phyloP scores from a whole-genome alignment of 1,140 invertebrate genomes.

The Coelopa frigida region DNA sequence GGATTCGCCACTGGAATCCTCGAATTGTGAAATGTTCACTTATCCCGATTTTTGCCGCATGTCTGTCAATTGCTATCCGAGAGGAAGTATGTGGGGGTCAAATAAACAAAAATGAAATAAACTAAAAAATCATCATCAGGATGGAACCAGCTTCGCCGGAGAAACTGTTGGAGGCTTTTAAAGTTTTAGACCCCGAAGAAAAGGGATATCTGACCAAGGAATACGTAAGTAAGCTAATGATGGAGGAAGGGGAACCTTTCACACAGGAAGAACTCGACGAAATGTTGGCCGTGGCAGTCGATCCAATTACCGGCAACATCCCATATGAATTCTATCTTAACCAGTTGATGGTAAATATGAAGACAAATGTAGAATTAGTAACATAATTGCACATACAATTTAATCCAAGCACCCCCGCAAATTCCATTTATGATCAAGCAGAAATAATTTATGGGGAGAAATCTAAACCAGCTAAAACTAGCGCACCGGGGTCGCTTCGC shows the following conservation, averaged over 20 bases:
- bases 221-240: conserved; percentile 61
- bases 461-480: background rate
- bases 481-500: too few species aligned
- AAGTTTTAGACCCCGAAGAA: conserved; percentile 68
- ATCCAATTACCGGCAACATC: conserved; percentile 68
- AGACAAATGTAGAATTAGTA: background rate
- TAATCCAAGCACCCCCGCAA: background rate
- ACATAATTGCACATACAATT: conserved; percentile 4
- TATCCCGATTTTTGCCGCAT: conserved; percentile 59
- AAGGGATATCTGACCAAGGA: conserved; percentile 65
- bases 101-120: background rate
- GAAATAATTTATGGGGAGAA: background rate
- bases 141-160: conserved; percentile 66
- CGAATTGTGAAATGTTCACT: too few species aligned
- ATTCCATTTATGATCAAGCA: conserved; percentile 12
- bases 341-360: conserved; percentile 56
- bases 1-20: too few species aligned
- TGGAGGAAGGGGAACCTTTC: conserved; percentile 80
- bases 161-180: conserved; percentile 73
- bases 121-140: conserved; percentile 15
- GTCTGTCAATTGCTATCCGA: conserved; percentile 66
- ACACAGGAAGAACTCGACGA: conserved; percentile 81
- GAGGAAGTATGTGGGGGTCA: conserved; percentile 66
- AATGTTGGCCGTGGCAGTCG: conserved; percentile 78
- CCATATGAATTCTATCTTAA: conserved; percentile 75